A percentile compares a stretch with the other conserved stretches of the same genome.
These are phyloP conservation scores for Murina feae DNA, from an alignment of 2,113 vertebrate genomes.

Conservation along the genomic window DNA sequence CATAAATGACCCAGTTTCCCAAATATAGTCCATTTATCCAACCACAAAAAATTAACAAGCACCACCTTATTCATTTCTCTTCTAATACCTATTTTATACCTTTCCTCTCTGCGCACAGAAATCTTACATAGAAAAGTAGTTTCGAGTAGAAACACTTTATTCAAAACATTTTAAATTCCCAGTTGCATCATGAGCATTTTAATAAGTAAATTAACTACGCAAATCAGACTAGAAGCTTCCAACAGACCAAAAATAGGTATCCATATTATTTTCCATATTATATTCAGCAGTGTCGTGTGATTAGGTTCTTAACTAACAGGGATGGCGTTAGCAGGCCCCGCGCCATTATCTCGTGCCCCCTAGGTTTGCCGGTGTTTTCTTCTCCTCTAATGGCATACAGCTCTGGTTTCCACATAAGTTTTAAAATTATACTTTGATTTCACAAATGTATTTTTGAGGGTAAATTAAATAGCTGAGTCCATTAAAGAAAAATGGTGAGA, in stretches of 20 bases:
- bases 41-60: slow-evolving; percentile 22
- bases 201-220: slow-evolving; percentile 38
- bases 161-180: slow-evolving; percentile 53
- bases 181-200: slow-evolving; percentile 43
- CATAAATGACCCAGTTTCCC: slow-evolving; percentile 36
- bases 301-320: neutral
- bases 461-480: neutral
- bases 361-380: neutral
- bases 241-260: neutral
- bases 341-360: neutral
- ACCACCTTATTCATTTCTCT: neutral
- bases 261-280: neutral
- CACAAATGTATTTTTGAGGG: neutral
- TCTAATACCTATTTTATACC: slow-evolving; percentile 32
- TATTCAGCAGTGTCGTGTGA: neutral
- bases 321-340: neutral
- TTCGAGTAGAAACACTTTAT: slow-evolving; percentile 30
- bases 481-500: neutral
- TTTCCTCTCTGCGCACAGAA: slow-evolving; percentile 44
- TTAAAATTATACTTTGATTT: slow-evolving; percentile 45
- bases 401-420: neutral
- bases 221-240: neutral
- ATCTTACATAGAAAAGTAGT: neutral
- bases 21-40: neutral
- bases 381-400: neutral